These are phyloP conservation scores for Baccha elongata DNA, from an alignment of 2,888 invertebrate species.

Conservation along the genomic window DNA sequence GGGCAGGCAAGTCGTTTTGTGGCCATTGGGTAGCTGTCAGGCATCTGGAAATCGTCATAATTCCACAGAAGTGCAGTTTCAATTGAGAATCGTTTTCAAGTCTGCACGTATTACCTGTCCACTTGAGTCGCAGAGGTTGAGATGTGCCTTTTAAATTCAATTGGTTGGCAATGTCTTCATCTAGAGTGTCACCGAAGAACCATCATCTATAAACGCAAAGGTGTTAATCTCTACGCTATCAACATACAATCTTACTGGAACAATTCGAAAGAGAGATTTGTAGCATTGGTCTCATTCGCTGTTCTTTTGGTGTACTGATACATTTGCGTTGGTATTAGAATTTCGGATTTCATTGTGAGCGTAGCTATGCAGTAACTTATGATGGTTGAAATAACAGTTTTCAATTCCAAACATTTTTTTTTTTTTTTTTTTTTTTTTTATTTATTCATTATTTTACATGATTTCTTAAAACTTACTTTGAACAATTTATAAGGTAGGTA, in stretches of 20 bases:
- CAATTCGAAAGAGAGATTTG: constrained; percentile 10
- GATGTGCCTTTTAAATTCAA: constrained; percentile 11
- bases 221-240: constrained; percentile 11
- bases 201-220: constrained; percentile 27
- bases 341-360: not conserved
- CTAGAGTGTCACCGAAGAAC: constrained; percentile 19
- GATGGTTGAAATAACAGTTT: not conserved
- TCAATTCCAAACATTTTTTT: not conserved
- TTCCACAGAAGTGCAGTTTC: not conserved
- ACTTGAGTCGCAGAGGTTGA: constrained; percentile 34
- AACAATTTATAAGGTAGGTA: no score
- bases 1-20: not conserved
- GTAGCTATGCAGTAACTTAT: not conserved
- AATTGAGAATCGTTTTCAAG: constrained; percentile 31
- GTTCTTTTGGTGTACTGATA: not conserved
- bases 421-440: no score
- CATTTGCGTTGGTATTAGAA: not conserved
- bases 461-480: no score
- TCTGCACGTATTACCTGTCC: constrained; percentile 24
- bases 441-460: no score
- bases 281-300: not conserved
- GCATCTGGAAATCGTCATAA: not conserved
- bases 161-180: constrained; percentile 5
- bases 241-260: constrained; percentile 43
- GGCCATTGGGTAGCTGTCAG: not conserved